Conservation (phyloP, 2,797 vertebrate species). For the Notoglanidium macrostoma region DNA sequence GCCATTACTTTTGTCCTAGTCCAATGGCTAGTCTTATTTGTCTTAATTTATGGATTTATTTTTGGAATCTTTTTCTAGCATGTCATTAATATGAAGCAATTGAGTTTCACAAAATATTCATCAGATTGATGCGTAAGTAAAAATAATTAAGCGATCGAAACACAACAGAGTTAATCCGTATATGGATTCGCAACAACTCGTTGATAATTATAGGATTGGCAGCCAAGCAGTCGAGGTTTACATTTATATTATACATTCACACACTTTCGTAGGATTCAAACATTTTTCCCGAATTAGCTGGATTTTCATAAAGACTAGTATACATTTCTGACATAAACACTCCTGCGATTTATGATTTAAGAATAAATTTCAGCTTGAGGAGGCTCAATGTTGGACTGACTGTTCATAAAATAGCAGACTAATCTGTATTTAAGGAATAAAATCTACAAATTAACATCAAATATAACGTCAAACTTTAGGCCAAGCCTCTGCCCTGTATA, state of each 20-base stretch:
- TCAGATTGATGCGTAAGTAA: neutral
- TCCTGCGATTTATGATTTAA: neutral
- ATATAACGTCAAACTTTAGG: neutral
- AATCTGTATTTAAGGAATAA: neutral
- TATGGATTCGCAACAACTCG: too few relatives aligned
- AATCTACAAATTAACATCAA: neutral
- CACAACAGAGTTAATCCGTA: too few relatives aligned
- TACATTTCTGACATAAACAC: neutral
- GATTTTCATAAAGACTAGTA: neutral
- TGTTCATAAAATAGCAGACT: neutral
- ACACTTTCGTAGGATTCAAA: neutral
- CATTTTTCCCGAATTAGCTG: neutral
- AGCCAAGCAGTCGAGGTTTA: too few relatives aligned
- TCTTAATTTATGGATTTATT: neutral
- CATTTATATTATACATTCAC: neutral
- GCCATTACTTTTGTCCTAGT: neutral
- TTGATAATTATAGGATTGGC: too few relatives aligned
- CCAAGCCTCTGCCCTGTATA: too few relatives aligned
- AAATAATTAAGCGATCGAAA: neutral
- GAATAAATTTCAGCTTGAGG: neutral
- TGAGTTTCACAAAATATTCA: neutral
- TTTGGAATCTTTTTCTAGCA: too few relatives aligned
- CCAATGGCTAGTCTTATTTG: neutral
- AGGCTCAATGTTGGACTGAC: neutral
- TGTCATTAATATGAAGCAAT: neutral